A percentile compares a stretch with the other conserved stretches of the same genome.
Evolutionary conservation across 2,888 invertebrate species (phyloP).

Genomic region (Agonopterix alstromeriana): DNA sequence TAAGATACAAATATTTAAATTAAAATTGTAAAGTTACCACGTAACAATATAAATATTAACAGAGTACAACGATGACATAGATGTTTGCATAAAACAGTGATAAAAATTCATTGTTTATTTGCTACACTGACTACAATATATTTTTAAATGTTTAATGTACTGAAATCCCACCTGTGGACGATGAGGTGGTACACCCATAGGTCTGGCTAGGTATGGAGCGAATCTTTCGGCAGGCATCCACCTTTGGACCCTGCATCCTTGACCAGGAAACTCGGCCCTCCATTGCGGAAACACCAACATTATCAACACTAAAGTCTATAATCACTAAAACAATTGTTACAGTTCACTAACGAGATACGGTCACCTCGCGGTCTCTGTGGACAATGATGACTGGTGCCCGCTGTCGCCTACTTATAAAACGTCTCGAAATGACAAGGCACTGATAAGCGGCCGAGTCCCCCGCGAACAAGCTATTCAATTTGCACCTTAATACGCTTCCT

Average conservation of each 20-base stretch:
- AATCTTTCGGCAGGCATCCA: constrained; percentile 68
- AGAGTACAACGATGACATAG: not conserved
- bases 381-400: constrained; percentile 53
- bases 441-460: constrained; percentile 68
- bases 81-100: too few species aligned
- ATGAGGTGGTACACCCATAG: constrained; percentile 39
- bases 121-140: too few species aligned
- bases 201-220: constrained; percentile 60
- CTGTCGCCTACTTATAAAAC: constrained; percentile 65
- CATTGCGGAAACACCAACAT: constrained; percentile 72
- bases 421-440: constrained; percentile 56
- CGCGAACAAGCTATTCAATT: constrained; percentile 43
- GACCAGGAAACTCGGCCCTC: constrained; percentile 47
- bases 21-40: too few species aligned
- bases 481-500: not conserved
- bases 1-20: too few species aligned
- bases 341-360: constrained; percentile 17
- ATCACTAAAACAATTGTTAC: constrained; percentile 12
- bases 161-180: constrained; percentile 53
- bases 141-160: not conserved
- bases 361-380: constrained; percentile 51
- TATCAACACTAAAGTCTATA: constrained; percentile 19
- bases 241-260: constrained; percentile 35
- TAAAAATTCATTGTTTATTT: too few species aligned
- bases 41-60: too few species aligned